A percentile compares a stretch with the other conserved stretches of the same genome.
These are phyloP conservation scores for Opisthograptis luteolata DNA, from an alignment of 2,888 invertebrate genomes.

Conservation along the genomic window DNA sequence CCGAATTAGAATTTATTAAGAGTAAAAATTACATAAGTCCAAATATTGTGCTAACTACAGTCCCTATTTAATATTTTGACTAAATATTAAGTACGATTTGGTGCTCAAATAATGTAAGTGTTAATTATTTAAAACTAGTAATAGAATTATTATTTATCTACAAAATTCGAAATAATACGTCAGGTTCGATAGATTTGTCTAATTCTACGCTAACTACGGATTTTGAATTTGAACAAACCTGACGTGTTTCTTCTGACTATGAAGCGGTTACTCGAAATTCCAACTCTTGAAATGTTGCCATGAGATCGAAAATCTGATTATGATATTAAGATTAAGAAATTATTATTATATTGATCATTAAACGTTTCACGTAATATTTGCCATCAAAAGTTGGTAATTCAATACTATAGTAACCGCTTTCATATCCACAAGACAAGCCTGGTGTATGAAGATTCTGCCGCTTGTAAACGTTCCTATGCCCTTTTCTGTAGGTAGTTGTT, in stretches of 20 bases:
- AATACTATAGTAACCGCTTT: slow-evolving; percentile 1
- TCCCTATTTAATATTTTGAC: slow-evolving; percentile 75
- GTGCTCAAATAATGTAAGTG: slow-evolving; percentile 82
- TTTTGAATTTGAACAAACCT: slow-evolving; percentile 41
- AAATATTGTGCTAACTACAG: slow-evolving; percentile 64
- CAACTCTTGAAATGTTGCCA: background rate
- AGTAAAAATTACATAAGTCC: slow-evolving; percentile 57
- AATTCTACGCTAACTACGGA: slow-evolving; percentile 53
- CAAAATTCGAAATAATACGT: slow-evolving; percentile 70
- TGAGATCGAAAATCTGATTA: slow-evolving; percentile 18
- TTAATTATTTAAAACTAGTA: slow-evolving; percentile 67
- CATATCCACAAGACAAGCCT: background rate
- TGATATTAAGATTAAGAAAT: slow-evolving; percentile 5
- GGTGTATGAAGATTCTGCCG: no score
- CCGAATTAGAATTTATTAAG: slow-evolving; percentile 36
- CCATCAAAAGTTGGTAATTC: slow-evolving; percentile 4
- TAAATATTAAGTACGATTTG: slow-evolving; percentile 84
- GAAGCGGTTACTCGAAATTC: slow-evolving; percentile 11
- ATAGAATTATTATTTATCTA: slow-evolving; percentile 77
- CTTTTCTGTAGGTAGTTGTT: no score
- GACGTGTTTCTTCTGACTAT: background rate
- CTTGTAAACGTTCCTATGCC: no score
- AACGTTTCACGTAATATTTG: background rate
- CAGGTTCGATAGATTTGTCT: slow-evolving; percentile 59
- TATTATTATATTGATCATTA: background rate